Percentiles rank a stretch among this genome's conserved stretches.
phyloP scores from a whole-genome alignment of 2,797 vertebrate genomes.

The Pseudopleuronectes americanus region DNA sequence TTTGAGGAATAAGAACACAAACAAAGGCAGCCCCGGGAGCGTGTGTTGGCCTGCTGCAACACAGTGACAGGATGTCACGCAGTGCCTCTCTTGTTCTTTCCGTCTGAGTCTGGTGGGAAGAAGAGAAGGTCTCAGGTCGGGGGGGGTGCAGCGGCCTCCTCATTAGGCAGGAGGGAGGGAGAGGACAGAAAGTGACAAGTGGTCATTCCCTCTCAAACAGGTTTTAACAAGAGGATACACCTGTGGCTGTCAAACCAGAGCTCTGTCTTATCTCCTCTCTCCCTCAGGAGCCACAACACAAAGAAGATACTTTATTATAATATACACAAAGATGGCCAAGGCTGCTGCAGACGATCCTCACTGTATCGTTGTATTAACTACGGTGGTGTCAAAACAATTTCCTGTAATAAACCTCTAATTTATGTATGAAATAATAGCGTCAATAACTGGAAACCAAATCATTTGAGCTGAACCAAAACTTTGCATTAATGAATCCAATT shows the following conservation, averaged over 20 bases:
- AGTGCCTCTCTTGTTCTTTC: slow-evolving; percentile 29
- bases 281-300: slow-evolving; percentile 11
- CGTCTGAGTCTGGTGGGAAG: slow-evolving; percentile 32
- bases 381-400: background rate
- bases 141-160: slow-evolving; percentile 39
- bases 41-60: slow-evolving; percentile 42
- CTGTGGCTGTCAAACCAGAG: slow-evolving; percentile 40
- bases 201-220: slow-evolving; percentile 37
- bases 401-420: background rate
- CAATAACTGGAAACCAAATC: background rate
- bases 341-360: background rate
- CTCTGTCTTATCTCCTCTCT: slow-evolving; percentile 2
- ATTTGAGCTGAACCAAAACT: background rate
- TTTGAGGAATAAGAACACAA: slow-evolving; percentile 44
- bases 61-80: slow-evolving; percentile 59
- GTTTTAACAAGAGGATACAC: slow-evolving; percentile 46
- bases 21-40: slow-evolving; percentile 60
- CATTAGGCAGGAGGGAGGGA: slow-evolving; percentile 50
- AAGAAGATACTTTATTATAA: slow-evolving; percentile 9
- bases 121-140: slow-evolving; percentile 27
- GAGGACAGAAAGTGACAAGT: slow-evolving; percentile 46
- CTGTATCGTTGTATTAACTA: background rate
- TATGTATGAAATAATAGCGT: background rate
- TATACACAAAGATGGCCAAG: background rate
- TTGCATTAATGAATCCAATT: background rate